Conservation (phyloP, 1,140 invertebrate species). For the Drosophila malerkotliana region DNA sequence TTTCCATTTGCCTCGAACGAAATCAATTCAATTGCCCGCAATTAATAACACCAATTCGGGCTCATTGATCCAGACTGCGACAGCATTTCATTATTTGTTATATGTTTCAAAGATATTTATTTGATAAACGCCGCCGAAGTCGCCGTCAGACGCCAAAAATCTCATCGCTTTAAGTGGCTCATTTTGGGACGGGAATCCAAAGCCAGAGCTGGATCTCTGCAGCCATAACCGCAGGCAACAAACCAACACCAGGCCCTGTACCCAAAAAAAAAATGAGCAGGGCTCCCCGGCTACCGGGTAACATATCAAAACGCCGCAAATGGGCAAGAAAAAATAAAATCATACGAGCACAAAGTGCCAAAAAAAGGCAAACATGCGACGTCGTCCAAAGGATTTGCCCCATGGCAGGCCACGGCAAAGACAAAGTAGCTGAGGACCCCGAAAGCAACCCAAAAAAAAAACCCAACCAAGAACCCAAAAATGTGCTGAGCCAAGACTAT, state of each 20-base stretch:
- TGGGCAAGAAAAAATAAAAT: conserved; percentile 75
- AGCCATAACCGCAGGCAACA: conserved; percentile 59
- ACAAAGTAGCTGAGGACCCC: conserved; percentile 64
- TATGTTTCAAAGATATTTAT: conserved; percentile 80
- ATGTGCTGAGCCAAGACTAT: conserved; percentile 37
- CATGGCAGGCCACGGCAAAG: conserved; percentile 66
- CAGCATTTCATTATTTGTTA: conserved; percentile 80
- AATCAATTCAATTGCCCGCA: conserved; percentile 74
- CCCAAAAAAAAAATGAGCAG: conserved; percentile 22
- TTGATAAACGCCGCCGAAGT: conserved; percentile 76
- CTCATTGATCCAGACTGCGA: conserved; percentile 52
- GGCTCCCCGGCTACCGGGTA: conserved; percentile 68
- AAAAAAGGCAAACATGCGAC: conserved; percentile 75
- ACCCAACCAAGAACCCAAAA: conserved; percentile 34
- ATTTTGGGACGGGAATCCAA: conserved; percentile 51
- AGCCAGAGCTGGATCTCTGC: conserved; percentile 22
- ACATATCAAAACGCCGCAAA: conserved; percentile 80
- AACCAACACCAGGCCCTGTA: conserved; percentile 53
- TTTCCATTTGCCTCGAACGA: conserved; percentile 37
- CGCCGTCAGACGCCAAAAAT: conserved; percentile 76
- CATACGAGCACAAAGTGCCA: conserved; percentile 59
- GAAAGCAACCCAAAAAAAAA: not conserved
- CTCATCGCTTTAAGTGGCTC: conserved; percentile 80
- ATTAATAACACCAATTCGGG: conserved; percentile 74
- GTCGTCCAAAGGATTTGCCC: conserved; percentile 77